These are phyloP conservation scores for Pachyuromys duprasi DNA, from an alignment of 2,797 vertebrate species.

Conservation along the genomic window DNA sequence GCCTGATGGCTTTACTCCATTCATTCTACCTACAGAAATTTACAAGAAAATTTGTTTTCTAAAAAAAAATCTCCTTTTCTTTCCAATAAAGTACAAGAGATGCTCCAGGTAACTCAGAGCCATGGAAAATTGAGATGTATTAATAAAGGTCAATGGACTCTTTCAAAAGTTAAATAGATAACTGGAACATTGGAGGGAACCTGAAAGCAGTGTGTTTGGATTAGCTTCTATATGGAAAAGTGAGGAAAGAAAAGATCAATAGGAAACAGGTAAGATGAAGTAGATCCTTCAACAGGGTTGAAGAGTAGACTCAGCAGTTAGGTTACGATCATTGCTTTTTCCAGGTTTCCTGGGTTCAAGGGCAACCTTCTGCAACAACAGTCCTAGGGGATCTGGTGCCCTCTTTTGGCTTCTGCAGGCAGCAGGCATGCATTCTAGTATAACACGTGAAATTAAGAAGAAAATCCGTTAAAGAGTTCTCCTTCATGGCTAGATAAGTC, in stretches of 20 bases:
- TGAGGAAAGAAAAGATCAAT: not conserved
- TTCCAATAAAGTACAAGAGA: not conserved
- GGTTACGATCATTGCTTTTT: not conserved
- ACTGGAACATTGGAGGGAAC: not conserved
- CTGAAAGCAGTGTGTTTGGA: not conserved
- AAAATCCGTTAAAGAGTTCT: not conserved
- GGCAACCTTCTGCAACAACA: not conserved
- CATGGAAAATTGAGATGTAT: not conserved
- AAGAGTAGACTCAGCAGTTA: not conserved
- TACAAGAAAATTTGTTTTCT: not conserved
- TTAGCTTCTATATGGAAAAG: not conserved
- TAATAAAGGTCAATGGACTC: not conserved
- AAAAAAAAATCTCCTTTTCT: not conserved
- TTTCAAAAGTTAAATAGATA: not conserved
- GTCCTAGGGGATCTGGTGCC: not conserved
- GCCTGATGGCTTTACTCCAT: not conserved
- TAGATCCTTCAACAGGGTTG: not conserved
- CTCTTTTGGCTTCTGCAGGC: not conserved
- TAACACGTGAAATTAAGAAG: too few relatives aligned
- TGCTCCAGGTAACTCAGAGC: not conserved
- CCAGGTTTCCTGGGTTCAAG: not conserved
- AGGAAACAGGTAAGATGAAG: not conserved
- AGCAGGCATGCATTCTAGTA: not conserved
- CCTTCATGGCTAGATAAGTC: not conserved
- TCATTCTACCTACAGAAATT: not conserved